phyloP scores from a whole-genome alignment of 2,888 invertebrate species.

The Scrobipalpa atriplicella region DNA sequence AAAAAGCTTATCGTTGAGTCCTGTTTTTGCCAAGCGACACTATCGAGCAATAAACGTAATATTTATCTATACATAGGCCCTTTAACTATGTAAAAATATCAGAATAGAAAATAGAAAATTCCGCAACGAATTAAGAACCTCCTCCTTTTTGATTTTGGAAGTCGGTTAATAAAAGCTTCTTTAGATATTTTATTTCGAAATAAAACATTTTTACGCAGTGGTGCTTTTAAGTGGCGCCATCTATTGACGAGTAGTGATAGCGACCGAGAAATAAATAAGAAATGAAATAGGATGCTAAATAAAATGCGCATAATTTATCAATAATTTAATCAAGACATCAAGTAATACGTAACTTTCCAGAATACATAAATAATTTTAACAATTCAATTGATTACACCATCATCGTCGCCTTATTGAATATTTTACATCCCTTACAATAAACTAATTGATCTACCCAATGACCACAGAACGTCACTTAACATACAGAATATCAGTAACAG shows the following conservation, averaged over 20 bases:
- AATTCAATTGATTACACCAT: slow-evolving; percentile 72
- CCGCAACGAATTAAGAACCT: no score
- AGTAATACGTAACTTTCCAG: slow-evolving; percentile 77
- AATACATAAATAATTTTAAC: slow-evolving; percentile 79
- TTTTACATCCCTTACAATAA: slow-evolving; percentile 43
- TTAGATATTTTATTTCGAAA: no score
- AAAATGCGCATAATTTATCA: slow-evolving; percentile 49
- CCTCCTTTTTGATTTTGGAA: no score
- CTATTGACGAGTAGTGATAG: neutral
- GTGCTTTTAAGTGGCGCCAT: neutral
- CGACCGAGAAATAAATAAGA: no score
- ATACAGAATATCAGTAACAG: slow-evolving; percentile 65
- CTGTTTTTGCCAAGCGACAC: no score
- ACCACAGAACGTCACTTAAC: slow-evolving; percentile 35
- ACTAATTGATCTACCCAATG: slow-evolving; percentile 34
- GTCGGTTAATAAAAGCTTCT: no score
- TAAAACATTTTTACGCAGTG: no score
- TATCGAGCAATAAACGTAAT: no score
- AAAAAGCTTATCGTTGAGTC: no score
- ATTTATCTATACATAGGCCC: no score
- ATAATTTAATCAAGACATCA: slow-evolving; percentile 81
- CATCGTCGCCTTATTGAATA: slow-evolving; percentile 47
- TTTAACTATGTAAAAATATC: no score
- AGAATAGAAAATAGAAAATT: no score
- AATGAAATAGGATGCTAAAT: neutral